phyloP scores from a whole-genome alignment of 2,113 vertebrate genomes.

The Empidonax traillii region DNA sequence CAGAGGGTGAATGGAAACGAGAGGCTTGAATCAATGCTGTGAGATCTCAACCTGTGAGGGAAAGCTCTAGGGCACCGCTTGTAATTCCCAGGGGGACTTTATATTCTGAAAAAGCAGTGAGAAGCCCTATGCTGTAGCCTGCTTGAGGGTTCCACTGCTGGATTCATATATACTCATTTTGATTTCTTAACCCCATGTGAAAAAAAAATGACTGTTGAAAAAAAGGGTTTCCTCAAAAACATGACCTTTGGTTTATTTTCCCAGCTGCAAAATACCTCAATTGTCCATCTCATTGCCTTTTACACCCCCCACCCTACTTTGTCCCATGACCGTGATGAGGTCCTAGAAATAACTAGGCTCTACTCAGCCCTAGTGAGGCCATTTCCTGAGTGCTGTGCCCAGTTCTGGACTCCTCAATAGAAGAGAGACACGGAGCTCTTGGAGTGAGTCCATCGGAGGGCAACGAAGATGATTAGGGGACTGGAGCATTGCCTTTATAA shows the following conservation, averaged over 20 bases:
- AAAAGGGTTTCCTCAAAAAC: background rate
- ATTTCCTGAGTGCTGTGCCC: background rate
- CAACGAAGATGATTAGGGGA: background rate
- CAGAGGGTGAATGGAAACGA: background rate
- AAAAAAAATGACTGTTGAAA: background rate
- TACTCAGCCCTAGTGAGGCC: background rate
- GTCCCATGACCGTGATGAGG: fast-evolving
- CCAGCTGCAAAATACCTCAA: background rate
- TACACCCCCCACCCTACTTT: background rate
- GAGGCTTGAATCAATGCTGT: background rate
- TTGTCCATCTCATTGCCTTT: background rate
- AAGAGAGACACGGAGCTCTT: background rate
- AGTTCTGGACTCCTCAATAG: background rate
- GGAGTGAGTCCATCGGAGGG: background rate
- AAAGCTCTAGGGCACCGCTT: background rate
- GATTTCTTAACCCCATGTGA: background rate
- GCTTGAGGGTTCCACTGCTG: background rate
- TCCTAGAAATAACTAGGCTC: background rate
- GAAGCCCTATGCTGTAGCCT: background rate
- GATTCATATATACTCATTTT: background rate
- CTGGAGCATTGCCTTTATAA: background rate
- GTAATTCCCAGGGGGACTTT: background rate
- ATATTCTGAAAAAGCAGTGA: background rate
- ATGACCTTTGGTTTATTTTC: background rate
- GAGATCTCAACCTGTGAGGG: background rate